Evolutionary conservation across 1,140 invertebrate species (phyloP).

Genomic region (Agrypnia vestita): DNA sequence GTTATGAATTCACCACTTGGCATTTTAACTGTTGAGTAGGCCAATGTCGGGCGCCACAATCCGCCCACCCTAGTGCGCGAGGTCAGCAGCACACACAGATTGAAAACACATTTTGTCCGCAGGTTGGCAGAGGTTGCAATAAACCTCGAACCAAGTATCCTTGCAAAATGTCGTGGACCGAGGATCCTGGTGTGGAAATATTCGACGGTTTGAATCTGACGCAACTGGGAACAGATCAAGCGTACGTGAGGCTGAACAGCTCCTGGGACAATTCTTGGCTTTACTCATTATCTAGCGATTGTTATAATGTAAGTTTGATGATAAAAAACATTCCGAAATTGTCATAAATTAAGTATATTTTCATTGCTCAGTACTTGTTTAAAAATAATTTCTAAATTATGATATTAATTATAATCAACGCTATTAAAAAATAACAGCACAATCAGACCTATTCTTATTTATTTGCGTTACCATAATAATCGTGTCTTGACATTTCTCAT

Average conservation of each 20-base stretch:
- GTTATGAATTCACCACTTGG: background rate
- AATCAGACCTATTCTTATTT: too few relatives aligned
- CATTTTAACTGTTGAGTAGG: background rate
- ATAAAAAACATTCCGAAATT: too few relatives aligned
- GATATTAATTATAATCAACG: too few relatives aligned
- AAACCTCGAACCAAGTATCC: background rate
- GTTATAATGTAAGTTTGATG: constrained; percentile 71
- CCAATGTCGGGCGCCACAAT: background rate
- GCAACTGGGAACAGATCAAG: constrained; percentile 74
- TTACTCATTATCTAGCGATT: constrained; percentile 76
- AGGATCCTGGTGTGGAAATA: constrained; percentile 67
- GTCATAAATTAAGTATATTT: too few relatives aligned
- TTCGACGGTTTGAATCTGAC: constrained; percentile 67
- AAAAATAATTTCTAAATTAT: too few relatives aligned
- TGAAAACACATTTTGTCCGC: too few relatives aligned
- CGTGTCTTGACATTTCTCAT: too few relatives aligned
- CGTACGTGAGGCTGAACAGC: constrained; percentile 70
- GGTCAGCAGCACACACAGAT: background rate
- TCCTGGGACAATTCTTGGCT: constrained; percentile 68
- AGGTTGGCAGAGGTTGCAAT: too few relatives aligned
- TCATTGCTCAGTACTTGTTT: too few relatives aligned
- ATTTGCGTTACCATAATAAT: too few relatives aligned
- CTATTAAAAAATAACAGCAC: too few relatives aligned
- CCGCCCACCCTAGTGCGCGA: background rate
- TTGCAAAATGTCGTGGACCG: constrained; percentile 66